These are phyloP conservation scores for Himalopsyche phryganea DNA, from an alignment of 1,140 invertebrate species.

Conservation along the genomic window DNA sequence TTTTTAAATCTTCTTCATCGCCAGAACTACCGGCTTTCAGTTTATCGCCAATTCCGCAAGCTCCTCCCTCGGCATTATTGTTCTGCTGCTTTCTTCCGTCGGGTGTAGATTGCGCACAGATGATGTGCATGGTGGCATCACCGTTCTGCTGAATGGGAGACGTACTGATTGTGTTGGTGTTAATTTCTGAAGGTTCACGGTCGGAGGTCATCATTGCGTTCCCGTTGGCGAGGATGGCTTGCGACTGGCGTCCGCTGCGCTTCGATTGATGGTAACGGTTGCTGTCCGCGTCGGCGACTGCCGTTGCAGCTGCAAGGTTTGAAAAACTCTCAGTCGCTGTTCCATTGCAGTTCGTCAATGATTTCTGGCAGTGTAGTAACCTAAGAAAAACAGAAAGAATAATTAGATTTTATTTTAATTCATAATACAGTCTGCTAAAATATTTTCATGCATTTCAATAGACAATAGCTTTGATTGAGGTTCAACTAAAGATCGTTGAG, in stretches of 20 bases:
- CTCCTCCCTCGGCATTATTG: slow-evolving; percentile 28
- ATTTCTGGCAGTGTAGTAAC: slow-evolving; percentile 57
- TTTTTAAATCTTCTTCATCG: slow-evolving; percentile 49
- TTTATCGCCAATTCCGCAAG: slow-evolving; percentile 19
- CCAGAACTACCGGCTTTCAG: slow-evolving; percentile 43
- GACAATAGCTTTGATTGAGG: too few species aligned
- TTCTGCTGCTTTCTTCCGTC: slow-evolving; percentile 18
- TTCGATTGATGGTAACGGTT: too few species aligned
- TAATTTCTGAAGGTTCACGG: too few species aligned
- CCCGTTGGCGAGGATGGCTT: slow-evolving; percentile 32
- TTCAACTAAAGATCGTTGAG: too few species aligned
- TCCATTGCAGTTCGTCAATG: slow-evolving; percentile 56
- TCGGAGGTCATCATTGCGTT: slow-evolving; percentile 10
- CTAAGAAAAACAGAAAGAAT: slow-evolving; percentile 41
- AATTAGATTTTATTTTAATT: too few species aligned
- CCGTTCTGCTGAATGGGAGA: slow-evolving; percentile 24
- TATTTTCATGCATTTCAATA: too few species aligned
- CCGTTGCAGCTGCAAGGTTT: slow-evolving; percentile 5
- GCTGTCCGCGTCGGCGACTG: slow-evolving; percentile 39
- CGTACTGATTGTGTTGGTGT: slow-evolving; percentile 12
- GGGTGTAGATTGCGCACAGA: slow-evolving; percentile 19
- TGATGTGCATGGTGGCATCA: slow-evolving; percentile 31
- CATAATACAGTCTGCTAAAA: too few species aligned
- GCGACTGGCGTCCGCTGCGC: slow-evolving; percentile 17
- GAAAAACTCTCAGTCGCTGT: slow-evolving; percentile 33